A percentile compares a stretch with the other conserved stretches of the same genome.
Evolutionary conservation across 2,888 invertebrate species (phyloP).

Genomic region (Cancer borealis): DNA sequence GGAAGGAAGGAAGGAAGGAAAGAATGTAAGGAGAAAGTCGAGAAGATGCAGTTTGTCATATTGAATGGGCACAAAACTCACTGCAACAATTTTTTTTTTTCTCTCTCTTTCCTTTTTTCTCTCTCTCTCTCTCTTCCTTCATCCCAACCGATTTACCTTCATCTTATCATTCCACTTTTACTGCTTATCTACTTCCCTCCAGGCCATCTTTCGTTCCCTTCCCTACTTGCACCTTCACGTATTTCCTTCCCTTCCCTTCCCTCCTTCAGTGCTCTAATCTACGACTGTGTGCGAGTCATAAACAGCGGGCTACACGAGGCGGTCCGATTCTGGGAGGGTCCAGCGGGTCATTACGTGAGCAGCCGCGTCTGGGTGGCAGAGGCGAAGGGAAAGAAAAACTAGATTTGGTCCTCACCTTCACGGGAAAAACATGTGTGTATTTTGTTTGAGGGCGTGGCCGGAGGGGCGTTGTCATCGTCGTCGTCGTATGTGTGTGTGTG

Average conservation of each 20-base stretch:
- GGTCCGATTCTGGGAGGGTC: not conserved
- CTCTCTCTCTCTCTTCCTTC: not conserved
- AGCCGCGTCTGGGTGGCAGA: not conserved
- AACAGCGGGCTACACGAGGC: constrained; percentile 14
- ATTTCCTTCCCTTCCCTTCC: not conserved
- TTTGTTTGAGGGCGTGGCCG: constrained; percentile 29
- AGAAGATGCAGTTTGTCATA: not conserved
- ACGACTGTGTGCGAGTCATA: not conserved
- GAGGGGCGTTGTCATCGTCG: not conserved
- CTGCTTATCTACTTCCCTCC: not conserved
- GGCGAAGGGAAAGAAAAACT: not conserved
- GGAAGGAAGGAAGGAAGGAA: not conserved
- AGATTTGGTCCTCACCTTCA: not conserved
- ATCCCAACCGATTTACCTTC: too few species aligned
- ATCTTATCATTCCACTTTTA: not conserved
- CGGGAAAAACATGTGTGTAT: not conserved
- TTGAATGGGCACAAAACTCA: not conserved
- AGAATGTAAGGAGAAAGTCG: not conserved
- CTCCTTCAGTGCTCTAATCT: constrained; percentile 7
- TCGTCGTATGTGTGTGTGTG: not conserved
- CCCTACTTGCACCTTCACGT: not conserved
- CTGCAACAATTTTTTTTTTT: not conserved
- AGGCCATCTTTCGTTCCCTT: not conserved
- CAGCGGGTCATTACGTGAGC: not conserved
- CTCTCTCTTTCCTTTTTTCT: not conserved